Conservation (phyloP, 2,797 vertebrate genomes). For the Onychomys arenicola region DNA sequence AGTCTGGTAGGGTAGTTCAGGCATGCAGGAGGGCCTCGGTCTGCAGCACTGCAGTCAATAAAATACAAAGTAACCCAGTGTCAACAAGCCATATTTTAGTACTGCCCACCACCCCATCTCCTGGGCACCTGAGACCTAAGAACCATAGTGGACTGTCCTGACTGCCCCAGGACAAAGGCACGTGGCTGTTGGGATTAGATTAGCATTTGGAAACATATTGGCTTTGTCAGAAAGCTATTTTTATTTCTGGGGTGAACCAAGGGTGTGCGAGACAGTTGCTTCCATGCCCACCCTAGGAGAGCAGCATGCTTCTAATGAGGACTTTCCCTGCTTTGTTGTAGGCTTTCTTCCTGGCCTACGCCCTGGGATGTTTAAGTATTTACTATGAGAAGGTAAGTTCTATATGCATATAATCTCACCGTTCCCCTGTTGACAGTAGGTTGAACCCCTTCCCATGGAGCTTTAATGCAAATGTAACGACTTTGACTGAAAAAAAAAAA, state of each 20-base stretch:
- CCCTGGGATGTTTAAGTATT: conserved; percentile 94
- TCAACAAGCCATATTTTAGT: background rate
- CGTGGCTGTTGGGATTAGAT: background rate
- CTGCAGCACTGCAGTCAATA: background rate
- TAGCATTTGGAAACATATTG: background rate
- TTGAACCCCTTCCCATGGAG: background rate
- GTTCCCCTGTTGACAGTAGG: background rate
- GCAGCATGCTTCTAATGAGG: conserved; percentile 13
- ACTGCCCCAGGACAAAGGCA: background rate
- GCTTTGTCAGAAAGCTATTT: background rate
- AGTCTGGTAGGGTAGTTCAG: background rate
- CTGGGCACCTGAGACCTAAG: background rate
- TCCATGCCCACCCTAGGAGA: background rate
- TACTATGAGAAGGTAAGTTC: conserved; percentile 91
- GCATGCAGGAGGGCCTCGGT: background rate
- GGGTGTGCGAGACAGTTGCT: no score
- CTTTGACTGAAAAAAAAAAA: background rate
- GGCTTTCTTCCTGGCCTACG: conserved; percentile 97
- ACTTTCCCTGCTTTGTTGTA: conserved; percentile 81
- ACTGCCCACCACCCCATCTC: background rate
- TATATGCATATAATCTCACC: background rate
- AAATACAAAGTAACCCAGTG: background rate
- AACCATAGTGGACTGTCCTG: accelerated
- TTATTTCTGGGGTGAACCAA: background rate
- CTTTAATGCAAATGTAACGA: background rate